Conservation (phyloP, 2,888 invertebrate genomes). For the Torymus texanus region DNA sequence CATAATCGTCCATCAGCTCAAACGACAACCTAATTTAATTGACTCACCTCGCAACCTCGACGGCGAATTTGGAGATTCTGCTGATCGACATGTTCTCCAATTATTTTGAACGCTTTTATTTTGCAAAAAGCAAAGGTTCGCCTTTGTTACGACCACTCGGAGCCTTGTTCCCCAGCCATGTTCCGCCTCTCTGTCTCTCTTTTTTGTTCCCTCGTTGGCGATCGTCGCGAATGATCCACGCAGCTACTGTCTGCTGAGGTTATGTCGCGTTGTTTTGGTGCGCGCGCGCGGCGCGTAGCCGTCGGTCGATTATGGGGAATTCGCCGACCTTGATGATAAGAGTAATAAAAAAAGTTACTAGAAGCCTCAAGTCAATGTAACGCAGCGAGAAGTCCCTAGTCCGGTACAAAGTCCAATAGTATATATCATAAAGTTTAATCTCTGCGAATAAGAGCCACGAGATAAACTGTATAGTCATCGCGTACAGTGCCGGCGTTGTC, state of each 20-base stretch:
- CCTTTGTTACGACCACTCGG: slow-evolving; percentile 35
- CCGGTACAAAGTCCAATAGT: too few relatives aligned
- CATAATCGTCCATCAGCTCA: too few relatives aligned
- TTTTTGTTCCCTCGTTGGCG: background rate
- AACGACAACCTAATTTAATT: background rate
- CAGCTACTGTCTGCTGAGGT: slow-evolving; percentile 28
- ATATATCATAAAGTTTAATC: slow-evolving; percentile 20
- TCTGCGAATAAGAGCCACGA: slow-evolving; percentile 24
- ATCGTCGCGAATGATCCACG: too few relatives aligned
- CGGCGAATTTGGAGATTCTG: slow-evolving; percentile 51
- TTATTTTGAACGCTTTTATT: slow-evolving; percentile 11
- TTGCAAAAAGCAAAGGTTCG: background rate
- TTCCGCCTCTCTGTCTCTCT: background rate
- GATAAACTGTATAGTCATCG: slow-evolving; percentile 30
- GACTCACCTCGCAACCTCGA: slow-evolving; percentile 56
- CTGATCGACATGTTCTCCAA: slow-evolving; percentile 50
- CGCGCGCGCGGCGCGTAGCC: slow-evolving; percentile 10
- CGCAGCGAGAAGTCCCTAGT: too few relatives aligned
- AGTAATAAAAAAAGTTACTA: slow-evolving; percentile 6
- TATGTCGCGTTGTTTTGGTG: slow-evolving; percentile 44
- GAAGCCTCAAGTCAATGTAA: too few relatives aligned
- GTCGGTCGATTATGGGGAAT: background rate
- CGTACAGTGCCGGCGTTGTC: background rate
- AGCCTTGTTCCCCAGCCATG: slow-evolving; percentile 35
- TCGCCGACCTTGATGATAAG: slow-evolving; percentile 32